A percentile compares a stretch with the other conserved stretches of the same genome.
Evolutionary conservation across 2,797 vertebrate species (phyloP).

Genomic region (Peromyscus melanophrys): DNA sequence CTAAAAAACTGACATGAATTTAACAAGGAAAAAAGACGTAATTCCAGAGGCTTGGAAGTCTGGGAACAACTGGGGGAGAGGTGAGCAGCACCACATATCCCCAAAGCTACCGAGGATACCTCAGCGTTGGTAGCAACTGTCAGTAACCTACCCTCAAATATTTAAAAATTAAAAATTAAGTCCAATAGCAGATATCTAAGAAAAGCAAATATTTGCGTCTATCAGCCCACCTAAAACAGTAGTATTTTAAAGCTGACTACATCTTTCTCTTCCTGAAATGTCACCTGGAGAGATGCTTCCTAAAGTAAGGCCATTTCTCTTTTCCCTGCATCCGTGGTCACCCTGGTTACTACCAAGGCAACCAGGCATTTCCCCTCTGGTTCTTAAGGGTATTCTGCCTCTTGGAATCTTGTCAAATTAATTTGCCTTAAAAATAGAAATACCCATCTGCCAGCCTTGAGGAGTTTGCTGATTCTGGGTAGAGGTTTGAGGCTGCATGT

Average conservation of each 20-base stretch:
- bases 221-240: neutral
- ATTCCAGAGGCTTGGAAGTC: neutral
- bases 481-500: neutral
- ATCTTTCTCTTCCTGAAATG: slow-evolving; percentile 16
- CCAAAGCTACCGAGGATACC: neutral
- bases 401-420: slow-evolving; percentile 23
- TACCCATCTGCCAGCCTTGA: neutral
- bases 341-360: neutral
- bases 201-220: slow-evolving; percentile 9
- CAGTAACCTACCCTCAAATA: neutral
- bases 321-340: neutral
- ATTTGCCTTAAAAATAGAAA: slow-evolving; percentile 30
- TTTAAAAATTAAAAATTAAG: slow-evolving; percentile 2
- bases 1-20: neutral
- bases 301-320: neutral
- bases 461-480: neutral
- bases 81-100: neutral
- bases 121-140: neutral
- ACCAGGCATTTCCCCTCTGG: neutral
- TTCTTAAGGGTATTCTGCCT: neutral
- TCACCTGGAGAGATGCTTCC: neutral
- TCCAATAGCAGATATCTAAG: neutral
- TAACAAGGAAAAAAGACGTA: neutral
- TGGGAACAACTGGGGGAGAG: neutral
- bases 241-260: slow-evolving; percentile 37